Evolutionary conservation across 2,888 invertebrate genomes (phyloP), one percentile per base, ranked within the genome.

Genomic region (Drosophila buzzatii): DNA sequence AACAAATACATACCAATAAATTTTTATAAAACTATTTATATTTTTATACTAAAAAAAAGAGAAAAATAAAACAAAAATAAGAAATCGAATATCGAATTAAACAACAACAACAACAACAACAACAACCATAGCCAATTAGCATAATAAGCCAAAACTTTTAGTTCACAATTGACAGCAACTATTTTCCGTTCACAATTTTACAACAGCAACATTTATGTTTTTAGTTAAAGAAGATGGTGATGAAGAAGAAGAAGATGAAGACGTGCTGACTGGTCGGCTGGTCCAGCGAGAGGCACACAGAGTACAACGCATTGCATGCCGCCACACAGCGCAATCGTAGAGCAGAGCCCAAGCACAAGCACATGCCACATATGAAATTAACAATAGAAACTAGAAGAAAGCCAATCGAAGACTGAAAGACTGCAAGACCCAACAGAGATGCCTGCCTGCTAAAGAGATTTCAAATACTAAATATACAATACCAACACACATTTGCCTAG

Each of bases 1-100:
- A 81, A 82, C 73, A 75, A 81, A 80, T 75, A 80, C 90, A 90
- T 78, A 88, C 79, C 78, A 84, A 81, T 79, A 86, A 85, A 77
- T 77, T 79, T 79, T 74, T 79, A 77, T 79, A 77, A 67, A 89
- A 82, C 86, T 85, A 92, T 91, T 91, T 92, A 93, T 93, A 93
- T 93, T 93, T 93, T 93, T 93, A 92, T 93, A 93, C 91, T 90
- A 87, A 86, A 73, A 84, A 18, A 14, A 55, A 49, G 39, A 20
- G n/a, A 35, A 79, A 66, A 58, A 75, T 73, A 77, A 70, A 68
- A 84, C n/a, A 20, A 64, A 47, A 45, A 14, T 7, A 7, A 45
- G 14, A 23, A 35, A 71, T 72, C 68, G 61, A 66, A 56, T 64
- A 72, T 56, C 52, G 39, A 78, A 67, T 63, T 37, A 68, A 76